Evolutionary conservation across 1,140 invertebrate genomes (phyloP).

Genomic region (Pseudomyrmex concolor): DNA sequence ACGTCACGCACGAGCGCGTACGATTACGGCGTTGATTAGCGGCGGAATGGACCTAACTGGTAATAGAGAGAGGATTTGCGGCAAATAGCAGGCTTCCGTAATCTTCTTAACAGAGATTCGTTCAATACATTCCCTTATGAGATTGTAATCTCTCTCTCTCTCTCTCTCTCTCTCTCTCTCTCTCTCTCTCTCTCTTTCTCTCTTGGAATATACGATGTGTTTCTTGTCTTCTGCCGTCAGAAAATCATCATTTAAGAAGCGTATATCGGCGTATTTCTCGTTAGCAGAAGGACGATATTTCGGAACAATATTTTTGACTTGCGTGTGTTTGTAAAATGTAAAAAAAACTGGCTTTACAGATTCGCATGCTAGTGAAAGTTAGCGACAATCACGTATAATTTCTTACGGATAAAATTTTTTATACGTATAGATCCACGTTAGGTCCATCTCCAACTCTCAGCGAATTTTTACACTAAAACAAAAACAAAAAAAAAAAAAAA

Average conservation of each 20-base stretch:
- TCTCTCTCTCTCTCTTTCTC: neutral
- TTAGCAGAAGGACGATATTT: neutral
- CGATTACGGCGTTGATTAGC: conserved; percentile 61
- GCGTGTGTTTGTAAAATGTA: neutral
- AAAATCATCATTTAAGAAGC: conserved; percentile 4
- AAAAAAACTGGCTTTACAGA: neutral
- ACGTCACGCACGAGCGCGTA: conserved; percentile 43
- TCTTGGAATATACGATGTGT: neutral
- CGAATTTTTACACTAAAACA: conserved; percentile 55
- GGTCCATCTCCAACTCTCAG: conserved; percentile 60
- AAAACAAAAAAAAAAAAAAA: too few relatives aligned
- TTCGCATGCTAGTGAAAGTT: neutral
- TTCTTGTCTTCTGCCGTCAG: neutral
- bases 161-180: neutral
- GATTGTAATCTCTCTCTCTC: neutral
- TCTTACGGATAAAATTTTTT: conserved; percentile 4
- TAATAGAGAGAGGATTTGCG: conserved; percentile 40
- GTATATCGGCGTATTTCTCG: too few relatives aligned
- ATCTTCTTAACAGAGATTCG: conserved; percentile 52
- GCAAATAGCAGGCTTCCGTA: conserved; percentile 47
- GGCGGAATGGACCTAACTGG: conserved; percentile 69
- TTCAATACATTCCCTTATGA: conserved; percentile 14
- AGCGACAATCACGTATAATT: conserved; percentile 38
- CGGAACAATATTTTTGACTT: too few relatives aligned
- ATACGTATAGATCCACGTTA: conserved; percentile 51